Conservation (phyloP, 1,140 invertebrate genomes). For the Nephotettix cincticeps region DNA sequence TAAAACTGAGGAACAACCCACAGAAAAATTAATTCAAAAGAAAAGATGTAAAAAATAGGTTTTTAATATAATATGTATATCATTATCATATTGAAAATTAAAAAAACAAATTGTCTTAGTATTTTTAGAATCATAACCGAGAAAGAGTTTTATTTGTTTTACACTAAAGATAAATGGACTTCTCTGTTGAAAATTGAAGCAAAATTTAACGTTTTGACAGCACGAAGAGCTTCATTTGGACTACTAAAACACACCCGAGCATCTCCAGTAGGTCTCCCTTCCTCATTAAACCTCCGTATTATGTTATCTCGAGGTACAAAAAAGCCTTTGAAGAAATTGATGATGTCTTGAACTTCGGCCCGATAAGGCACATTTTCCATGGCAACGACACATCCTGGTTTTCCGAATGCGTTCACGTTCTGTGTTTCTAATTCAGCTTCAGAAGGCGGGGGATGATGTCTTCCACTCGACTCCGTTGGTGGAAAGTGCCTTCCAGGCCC, state of each 20-base stretch:
- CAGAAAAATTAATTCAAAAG: too few species aligned
- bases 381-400: constrained; percentile 77
- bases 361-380: constrained; percentile 86
- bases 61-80: too few species aligned
- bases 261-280: constrained; percentile 84
- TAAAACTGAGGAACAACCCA: too few species aligned
- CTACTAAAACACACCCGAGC: constrained; percentile 49
- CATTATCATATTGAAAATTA: too few species aligned
- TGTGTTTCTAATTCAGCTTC: background rate
- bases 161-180: background rate
- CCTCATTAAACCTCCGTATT: constrained; percentile 79
- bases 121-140: too few species aligned
- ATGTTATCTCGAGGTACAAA: constrained; percentile 72
- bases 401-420: constrained; percentile 58
- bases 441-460: background rate
- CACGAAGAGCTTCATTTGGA: constrained; percentile 5
- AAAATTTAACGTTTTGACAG: background rate
- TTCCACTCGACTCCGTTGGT: background rate
- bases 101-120: too few species aligned
- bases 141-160: too few species aligned
- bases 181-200: background rate
- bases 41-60: too few species aligned
- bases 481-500: constrained; percentile 41
- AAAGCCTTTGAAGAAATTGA: constrained; percentile 80
- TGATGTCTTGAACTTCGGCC: constrained; percentile 81